These are phyloP conservation scores for Scolopax mira DNA, from an alignment of 2,113 vertebrate species.

Conservation along the genomic window DNA sequence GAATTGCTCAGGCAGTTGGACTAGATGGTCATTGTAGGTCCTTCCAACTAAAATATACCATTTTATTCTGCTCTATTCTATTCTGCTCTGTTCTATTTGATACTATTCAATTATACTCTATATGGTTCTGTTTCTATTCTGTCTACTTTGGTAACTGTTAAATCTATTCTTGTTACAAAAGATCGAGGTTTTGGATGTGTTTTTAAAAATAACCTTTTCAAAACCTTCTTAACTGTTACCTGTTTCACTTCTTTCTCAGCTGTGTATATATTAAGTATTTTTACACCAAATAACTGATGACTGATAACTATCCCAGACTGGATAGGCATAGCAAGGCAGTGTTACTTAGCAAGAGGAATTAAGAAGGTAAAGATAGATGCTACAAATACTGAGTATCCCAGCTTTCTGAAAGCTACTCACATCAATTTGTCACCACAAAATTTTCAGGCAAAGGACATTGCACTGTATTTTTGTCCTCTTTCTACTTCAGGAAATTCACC, in stretches of 20 bases:
- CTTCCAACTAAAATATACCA: background rate
- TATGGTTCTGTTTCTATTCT: background rate
- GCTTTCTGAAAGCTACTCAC: background rate
- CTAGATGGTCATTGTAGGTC: background rate
- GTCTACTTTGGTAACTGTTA: background rate
- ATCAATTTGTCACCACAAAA: background rate
- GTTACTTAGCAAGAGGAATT: background rate
- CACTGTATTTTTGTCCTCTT: background rate
- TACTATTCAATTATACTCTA: background rate
- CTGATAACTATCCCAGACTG: background rate
- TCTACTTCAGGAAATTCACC: background rate
- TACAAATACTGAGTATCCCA: background rate
- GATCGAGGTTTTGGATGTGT: background rate
- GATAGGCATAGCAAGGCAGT: background rate
- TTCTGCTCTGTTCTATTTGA: background rate
- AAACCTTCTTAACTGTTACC: background rate
- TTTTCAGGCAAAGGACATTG: background rate
- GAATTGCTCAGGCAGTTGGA: background rate
- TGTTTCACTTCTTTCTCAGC: background rate
- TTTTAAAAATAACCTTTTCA: background rate
- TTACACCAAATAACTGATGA: background rate
- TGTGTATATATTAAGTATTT: background rate
- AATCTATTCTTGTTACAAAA: background rate
- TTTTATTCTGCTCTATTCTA: background rate
- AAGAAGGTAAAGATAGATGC: background rate